Conservation (phyloP, 2,797 vertebrate genomes). For the Enteromius fasciolatus region DNA sequence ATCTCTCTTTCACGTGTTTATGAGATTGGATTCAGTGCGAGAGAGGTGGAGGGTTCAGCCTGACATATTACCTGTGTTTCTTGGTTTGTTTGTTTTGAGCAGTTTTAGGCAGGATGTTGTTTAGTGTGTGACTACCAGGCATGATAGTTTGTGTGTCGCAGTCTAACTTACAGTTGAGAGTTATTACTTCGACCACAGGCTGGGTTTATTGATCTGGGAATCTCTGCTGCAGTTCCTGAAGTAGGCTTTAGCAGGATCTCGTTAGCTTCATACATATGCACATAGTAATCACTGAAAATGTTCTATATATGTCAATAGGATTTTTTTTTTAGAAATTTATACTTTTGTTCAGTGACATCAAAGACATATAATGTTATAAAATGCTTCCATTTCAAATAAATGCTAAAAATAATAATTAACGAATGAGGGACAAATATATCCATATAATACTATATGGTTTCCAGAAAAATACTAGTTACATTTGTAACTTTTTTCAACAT, state of each 20-base stretch:
- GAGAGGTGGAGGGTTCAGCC: neutral
- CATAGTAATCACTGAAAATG: slow-evolving; percentile 18
- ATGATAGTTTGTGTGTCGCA: slow-evolving; percentile 14
- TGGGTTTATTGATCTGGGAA: slow-evolving; percentile 23
- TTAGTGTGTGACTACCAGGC: slow-evolving; percentile 8
- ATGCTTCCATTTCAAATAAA: neutral
- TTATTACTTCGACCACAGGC: slow-evolving; percentile 27
- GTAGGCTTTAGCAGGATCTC: slow-evolving; percentile 63
- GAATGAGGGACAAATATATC: neutral
- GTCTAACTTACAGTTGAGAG: slow-evolving; percentile 13
- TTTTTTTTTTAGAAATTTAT: neutral
- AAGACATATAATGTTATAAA: neutral
- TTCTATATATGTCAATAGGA: slow-evolving; percentile 60
- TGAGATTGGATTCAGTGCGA: slow-evolving; percentile 24
- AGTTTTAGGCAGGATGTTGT: neutral
- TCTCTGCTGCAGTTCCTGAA: slow-evolving; percentile 28
- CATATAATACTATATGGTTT: neutral
- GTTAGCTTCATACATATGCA: slow-evolving; percentile 19
- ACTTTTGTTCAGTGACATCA: neutral
- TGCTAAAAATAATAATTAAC: neutral
- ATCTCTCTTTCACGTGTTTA: slow-evolving; percentile 16
- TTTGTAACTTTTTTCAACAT: neutral
- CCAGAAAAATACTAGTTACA: neutral
- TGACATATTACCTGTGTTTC: slow-evolving; percentile 2
- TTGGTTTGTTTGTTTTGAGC: neutral